These are phyloP conservation scores for Hippasteria phrygiana DNA, from an alignment of 53 echinoderm and acorn worm species.

Conservation along the genomic window DNA sequence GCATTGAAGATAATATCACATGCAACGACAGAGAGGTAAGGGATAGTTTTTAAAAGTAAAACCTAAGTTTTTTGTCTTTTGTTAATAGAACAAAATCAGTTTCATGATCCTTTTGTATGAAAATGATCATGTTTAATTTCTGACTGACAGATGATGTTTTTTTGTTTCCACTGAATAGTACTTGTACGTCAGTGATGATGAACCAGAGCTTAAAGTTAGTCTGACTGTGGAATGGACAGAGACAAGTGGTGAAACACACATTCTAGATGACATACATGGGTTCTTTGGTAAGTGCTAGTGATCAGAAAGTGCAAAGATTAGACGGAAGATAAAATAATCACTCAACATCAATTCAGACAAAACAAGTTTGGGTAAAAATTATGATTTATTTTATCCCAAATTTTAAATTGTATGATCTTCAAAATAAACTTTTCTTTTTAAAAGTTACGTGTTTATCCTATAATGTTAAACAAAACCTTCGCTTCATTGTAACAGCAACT, in stretches of 20 bases:
- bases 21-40: constrained; percentile 45
- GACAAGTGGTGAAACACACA: neutral
- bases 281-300: constrained; percentile 28
- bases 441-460: no score
- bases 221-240: constrained; percentile 48
- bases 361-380: no score
- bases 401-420: no score
- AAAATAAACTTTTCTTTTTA: no score
- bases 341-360: neutral
- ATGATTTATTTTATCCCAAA: no score
- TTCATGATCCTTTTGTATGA: neutral
- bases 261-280: constrained; percentile 42
- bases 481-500: constrained; percentile 43
- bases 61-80: no score
- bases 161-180: constrained; percentile 33
- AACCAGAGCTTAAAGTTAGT: constrained; percentile 18
- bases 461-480: no score
- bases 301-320: neutral
- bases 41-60: neutral
- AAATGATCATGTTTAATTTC: neutral
- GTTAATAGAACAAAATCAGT: neutral
- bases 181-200: neutral
- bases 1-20: constrained; percentile 23
- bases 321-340: neutral
- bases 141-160: neutral